Conservation (phyloP, 1,140 invertebrate genomes). For the Cydia splendana region DNA sequence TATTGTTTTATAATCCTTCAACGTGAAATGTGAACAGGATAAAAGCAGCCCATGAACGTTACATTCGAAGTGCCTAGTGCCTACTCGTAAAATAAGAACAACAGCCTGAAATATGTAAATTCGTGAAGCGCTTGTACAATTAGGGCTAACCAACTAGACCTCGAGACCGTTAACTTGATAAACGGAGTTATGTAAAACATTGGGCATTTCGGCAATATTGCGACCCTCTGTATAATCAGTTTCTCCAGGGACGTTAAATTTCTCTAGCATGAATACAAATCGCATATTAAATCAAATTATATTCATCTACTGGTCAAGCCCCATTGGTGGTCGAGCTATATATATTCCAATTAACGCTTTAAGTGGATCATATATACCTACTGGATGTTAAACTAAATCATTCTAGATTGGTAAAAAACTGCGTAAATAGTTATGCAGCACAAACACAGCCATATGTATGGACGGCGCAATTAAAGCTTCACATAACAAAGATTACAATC, state of each 20-base stretch:
- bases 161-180: constrained; percentile 26
- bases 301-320: neutral
- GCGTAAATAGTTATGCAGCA: too few species aligned
- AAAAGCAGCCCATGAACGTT: neutral
- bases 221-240: constrained; percentile 1
- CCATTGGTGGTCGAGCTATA: neutral
- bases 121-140: neutral
- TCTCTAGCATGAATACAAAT: neutral
- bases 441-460: neutral
- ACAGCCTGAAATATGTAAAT: constrained; percentile 10
- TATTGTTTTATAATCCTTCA: too few species aligned
- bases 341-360: neutral
- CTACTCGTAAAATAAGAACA: neutral
- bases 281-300: constrained; percentile 3
- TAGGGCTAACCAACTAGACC: constrained; percentile 1
- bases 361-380: neutral
- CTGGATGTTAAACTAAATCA: neutral
- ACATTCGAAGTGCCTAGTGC: neutral
- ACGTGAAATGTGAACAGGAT: neutral
- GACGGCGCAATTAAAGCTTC: constrained; percentile 15
- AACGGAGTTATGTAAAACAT: constrained; percentile 28
- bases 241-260: constrained; percentile 6
- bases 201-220: neutral
- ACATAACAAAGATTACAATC: constrained; percentile 4
- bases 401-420: too few species aligned